A percentile compares a stretch with the other conserved stretches of the same genome.
These are phyloP conservation scores for Theonella swinhoei DNA, from an alignment of 37 sponge, comb jelly and placozoan species.

Conservation along the genomic window DNA sequence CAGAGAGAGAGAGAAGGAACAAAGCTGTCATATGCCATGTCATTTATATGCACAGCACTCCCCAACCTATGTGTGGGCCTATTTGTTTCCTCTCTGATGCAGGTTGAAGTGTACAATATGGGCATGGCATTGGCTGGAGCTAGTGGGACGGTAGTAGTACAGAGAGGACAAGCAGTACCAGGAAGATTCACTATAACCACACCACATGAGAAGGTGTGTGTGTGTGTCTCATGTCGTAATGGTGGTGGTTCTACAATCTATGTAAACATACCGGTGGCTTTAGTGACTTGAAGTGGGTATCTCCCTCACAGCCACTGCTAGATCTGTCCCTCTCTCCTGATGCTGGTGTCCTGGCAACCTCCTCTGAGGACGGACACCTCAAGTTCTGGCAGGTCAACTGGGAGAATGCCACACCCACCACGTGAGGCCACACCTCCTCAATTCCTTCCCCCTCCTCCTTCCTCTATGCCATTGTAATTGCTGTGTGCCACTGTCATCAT, in stretches of 20 bases:
- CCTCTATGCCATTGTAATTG: background rate
- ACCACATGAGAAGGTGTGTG: background rate
- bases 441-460: background rate
- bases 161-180: background rate
- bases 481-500: too few relatives aligned
- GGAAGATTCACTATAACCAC: background rate
- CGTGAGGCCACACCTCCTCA: constrained; percentile 2
- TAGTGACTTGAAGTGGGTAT: background rate
- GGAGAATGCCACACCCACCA: background rate
- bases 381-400: constrained; percentile 82
- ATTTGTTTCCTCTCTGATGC: too few relatives aligned
- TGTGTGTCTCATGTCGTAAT: too few relatives aligned
- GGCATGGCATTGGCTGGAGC: background rate
- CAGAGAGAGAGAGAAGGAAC: too few relatives aligned
- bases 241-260: too few relatives aligned
- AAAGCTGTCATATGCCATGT: too few relatives aligned
- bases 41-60: too few relatives aligned
- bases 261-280: too few relatives aligned
- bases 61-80: too few relatives aligned
- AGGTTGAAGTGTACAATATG: constrained; percentile 17
- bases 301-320: constrained; percentile 40
- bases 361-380: constrained; percentile 82
- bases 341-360: constrained; percentile 84
- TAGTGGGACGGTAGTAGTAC: background rate
- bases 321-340: constrained; percentile 88